Evolutionary conservation across 2,888 invertebrate genomes (phyloP).

Genomic region (Muschampia plurimacula): DNA sequence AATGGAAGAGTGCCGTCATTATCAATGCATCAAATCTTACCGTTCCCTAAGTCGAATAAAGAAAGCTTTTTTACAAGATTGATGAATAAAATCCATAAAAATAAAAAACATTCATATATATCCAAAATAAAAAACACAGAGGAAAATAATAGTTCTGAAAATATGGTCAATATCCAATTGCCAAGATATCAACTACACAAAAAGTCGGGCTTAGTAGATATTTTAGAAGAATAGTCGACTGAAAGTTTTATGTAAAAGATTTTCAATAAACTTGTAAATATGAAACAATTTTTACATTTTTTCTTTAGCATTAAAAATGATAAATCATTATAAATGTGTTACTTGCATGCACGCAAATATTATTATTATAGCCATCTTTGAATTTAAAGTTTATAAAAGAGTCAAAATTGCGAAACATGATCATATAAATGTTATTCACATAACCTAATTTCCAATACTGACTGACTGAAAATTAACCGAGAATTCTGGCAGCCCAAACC

Average conservation of each 20-base stretch:
- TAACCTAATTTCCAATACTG: too few relatives aligned
- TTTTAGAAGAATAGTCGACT: slow-evolving; percentile 58
- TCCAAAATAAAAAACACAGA: slow-evolving; percentile 48
- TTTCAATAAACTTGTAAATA: too few relatives aligned
- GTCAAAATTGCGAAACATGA: too few relatives aligned
- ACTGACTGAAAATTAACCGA: too few relatives aligned
- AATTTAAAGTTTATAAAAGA: too few relatives aligned
- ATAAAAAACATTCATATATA: slow-evolving; percentile 50
- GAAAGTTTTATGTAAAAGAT: slow-evolving; percentile 47
- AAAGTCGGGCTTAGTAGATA: slow-evolving; percentile 56
- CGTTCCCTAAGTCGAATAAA: slow-evolving; percentile 69
- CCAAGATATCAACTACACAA: slow-evolving; percentile 59
- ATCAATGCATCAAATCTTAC: slow-evolving; percentile 73
- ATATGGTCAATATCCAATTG: slow-evolving; percentile 68
- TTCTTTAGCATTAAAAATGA: too few relatives aligned
- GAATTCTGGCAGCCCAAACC: too few relatives aligned
- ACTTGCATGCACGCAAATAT: too few relatives aligned
- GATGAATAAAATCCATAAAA: slow-evolving; percentile 61
- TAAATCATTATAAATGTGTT: too few relatives aligned
- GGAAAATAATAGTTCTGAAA: slow-evolving; percentile 49
- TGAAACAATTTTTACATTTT: too few relatives aligned
- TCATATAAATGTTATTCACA: too few relatives aligned
- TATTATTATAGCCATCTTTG: too few relatives aligned
- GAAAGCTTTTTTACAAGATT: slow-evolving; percentile 62
- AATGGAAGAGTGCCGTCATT: slow-evolving; percentile 51